These are phyloP conservation scores for Delphinus delphis DNA, from an alignment of 2,113 vertebrate genomes.

Conservation along the genomic window DNA sequence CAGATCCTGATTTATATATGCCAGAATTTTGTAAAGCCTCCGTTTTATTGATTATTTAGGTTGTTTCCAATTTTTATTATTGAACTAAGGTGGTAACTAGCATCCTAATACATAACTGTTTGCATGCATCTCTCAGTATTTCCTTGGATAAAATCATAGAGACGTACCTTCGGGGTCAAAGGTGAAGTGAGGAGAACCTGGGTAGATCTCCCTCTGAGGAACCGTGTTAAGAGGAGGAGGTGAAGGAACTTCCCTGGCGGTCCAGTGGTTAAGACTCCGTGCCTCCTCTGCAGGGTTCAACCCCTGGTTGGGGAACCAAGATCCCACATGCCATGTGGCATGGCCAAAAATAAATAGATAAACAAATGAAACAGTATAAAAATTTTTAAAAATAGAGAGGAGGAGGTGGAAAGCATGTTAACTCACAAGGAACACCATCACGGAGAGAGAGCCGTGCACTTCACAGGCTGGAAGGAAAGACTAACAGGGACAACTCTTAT, in stretches of 20 bases:
- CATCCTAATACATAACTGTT: not conserved
- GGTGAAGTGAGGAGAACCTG: not conserved
- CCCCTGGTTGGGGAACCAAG: too few species aligned
- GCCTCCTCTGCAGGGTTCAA: too few species aligned
- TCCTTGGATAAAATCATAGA: not conserved
- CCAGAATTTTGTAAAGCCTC: not conserved
- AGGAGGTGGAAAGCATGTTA: not conserved
- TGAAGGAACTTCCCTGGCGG: not conserved
- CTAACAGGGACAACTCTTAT: not conserved
- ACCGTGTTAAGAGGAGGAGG: not conserved
- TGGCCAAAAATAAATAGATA: too few species aligned
- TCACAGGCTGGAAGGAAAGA: not conserved
- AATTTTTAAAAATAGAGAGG: not conserved
- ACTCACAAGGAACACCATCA: not conserved
- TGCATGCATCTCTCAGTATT: not conserved
- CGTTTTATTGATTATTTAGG: not conserved
- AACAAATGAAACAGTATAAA: too few species aligned
- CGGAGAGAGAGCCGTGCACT: not conserved
- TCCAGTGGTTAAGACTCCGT: too few species aligned
- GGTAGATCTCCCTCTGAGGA: not conserved
- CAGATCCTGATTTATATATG: not conserved
- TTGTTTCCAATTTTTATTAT: constrained; percentile 21
- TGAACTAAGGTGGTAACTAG: not conserved
- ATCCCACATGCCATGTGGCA: too few species aligned
- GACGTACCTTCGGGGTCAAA: not conserved